phyloP scores from a whole-genome alignment of 2,888 invertebrate genomes.

The Lasioglossum marginatum region DNA sequence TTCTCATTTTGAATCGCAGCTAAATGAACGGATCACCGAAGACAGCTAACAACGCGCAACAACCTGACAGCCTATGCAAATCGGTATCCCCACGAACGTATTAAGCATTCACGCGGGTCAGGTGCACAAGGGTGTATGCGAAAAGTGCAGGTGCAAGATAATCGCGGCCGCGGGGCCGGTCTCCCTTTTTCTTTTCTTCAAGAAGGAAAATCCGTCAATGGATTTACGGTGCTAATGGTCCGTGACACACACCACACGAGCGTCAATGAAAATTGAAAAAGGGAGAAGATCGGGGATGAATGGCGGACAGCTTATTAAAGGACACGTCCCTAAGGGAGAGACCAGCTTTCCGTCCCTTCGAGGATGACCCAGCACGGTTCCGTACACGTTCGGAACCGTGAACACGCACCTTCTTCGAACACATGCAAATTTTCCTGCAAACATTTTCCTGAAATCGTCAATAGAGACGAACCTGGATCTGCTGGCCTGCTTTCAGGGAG shows the following conservation, averaged over 20 bases:
- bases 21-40: background rate
- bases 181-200: conserved; percentile 37
- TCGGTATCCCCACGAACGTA: background rate
- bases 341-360: conserved; percentile 60
- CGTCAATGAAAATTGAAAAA: conserved; percentile 75
- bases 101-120: background rate
- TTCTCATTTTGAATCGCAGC: background rate
- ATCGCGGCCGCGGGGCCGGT: conserved; percentile 27
- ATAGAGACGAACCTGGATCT: background rate
- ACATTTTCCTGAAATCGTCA: conserved; percentile 15
- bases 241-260: conserved; percentile 65
- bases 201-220: conserved; percentile 69
- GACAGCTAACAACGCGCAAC: background rate
- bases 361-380: conserved; percentile 68
- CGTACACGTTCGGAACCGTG: background rate
- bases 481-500: background rate
- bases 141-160: conserved; percentile 49
- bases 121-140: conserved; percentile 22
- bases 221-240: conserved; percentile 70
- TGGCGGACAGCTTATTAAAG: conserved; percentile 72
- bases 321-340: conserved; percentile 63
- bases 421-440: conserved; percentile 31
- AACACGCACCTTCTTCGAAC: background rate
- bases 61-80: background rate
- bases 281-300: conserved; percentile 68